Conservation (phyloP, 2,797 vertebrate species). For the Lithobates pipiens region DNA sequence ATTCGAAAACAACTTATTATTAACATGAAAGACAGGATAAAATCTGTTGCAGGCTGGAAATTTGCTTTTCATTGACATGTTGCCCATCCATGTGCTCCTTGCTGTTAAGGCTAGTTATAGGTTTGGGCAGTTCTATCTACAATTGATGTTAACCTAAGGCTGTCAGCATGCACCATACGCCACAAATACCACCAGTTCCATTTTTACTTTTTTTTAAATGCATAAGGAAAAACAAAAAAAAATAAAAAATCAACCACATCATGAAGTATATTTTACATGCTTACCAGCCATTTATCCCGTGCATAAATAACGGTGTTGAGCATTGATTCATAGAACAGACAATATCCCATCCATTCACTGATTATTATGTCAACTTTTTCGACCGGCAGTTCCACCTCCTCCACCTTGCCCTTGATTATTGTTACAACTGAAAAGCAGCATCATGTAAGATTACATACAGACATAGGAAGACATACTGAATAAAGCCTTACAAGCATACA, state of each 20-base stretch:
- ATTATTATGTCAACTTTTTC: conserved; percentile 94
- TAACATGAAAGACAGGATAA: too few relatives aligned
- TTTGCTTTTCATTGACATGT: too few relatives aligned
- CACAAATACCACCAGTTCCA: too few relatives aligned
- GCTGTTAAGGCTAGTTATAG: too few relatives aligned
- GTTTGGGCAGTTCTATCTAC: too few relatives aligned
- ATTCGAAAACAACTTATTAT: too few relatives aligned
- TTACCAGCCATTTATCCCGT: conserved; percentile 93
- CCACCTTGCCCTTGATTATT: conserved; percentile 95
- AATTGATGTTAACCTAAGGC: too few relatives aligned
- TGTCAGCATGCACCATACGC: too few relatives aligned
- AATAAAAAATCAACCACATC: background rate
- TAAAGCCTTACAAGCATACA: background rate
- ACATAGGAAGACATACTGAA: background rate
- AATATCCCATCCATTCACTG: conserved; percentile 97
- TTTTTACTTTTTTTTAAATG: too few relatives aligned
- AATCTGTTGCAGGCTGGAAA: too few relatives aligned
- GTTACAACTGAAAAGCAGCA: conserved; percentile 81
- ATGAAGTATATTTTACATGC: conserved; percentile 24
- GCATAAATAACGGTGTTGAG: conserved; percentile 94
- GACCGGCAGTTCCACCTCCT: conserved; percentile 90
- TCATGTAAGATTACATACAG: background rate
- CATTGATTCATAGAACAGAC: conserved; percentile 95
- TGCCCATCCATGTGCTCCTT: too few relatives aligned
- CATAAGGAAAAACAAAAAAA: too few relatives aligned